These are phyloP conservation scores for Lichenostomus cassidix DNA, from an alignment of 2,113 vertebrate genomes.

Conservation along the genomic window DNA sequence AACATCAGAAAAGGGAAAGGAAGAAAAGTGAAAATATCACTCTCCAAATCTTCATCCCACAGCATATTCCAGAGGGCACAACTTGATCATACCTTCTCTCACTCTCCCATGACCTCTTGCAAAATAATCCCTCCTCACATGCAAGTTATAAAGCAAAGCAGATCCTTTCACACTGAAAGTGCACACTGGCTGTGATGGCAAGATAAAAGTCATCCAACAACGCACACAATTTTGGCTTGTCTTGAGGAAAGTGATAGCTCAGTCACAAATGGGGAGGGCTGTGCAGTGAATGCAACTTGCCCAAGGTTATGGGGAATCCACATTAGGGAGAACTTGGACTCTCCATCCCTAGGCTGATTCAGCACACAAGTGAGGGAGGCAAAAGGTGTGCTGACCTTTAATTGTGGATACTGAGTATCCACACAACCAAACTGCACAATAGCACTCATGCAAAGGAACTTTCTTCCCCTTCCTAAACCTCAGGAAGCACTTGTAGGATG, in stretches of 20 bases:
- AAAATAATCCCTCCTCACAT: constrained; percentile 49
- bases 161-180: constrained; percentile 33
- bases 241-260: constrained; percentile 66
- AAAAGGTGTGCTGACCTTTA: background rate
- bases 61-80: constrained; percentile 20
- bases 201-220: constrained; percentile 68
- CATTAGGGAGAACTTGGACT: background rate
- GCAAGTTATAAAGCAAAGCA: constrained; percentile 48
- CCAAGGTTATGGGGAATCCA: background rate
- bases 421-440: background rate
- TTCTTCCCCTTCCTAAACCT: background rate
- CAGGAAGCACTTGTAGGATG: background rate
- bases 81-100: constrained; percentile 12
- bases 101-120: constrained; percentile 68
- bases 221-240: constrained; percentile 60
- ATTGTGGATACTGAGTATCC: background rate
- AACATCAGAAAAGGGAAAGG: constrained; percentile 38
- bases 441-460: background rate
- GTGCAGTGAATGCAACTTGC: background rate
- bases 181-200: background rate
- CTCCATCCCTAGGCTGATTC: background rate
- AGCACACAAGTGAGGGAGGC: background rate
- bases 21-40: constrained; percentile 20
- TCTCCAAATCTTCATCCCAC: constrained; percentile 1
- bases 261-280: constrained; percentile 30